Conservation (phyloP, 2,113 vertebrate species). For the Hippoglossus stenolepis region DNA sequence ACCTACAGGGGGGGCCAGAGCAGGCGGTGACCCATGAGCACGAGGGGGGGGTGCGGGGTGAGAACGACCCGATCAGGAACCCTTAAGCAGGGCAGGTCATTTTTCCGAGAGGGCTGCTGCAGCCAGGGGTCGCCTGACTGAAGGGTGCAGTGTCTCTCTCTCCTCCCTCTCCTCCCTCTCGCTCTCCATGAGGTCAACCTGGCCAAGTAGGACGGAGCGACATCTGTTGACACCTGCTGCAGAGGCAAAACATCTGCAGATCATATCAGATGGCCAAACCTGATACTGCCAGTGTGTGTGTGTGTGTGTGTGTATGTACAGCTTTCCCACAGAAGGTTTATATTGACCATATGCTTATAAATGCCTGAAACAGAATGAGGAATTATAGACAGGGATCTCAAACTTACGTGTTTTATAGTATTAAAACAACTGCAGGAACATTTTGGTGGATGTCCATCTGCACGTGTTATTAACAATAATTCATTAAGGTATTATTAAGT, state of each 20-base stretch:
- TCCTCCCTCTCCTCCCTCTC: conserved; percentile 1
- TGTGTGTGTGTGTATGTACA: neutral
- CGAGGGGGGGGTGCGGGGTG: conserved; percentile 6
- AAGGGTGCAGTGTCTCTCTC: neutral
- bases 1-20: neutral
- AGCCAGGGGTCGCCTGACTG: conserved; percentile 2
- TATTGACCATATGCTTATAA: neutral
- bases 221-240: conserved; percentile 68
- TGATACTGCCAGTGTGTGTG: conserved; percentile 13
- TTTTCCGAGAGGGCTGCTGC: conserved; percentile 19
- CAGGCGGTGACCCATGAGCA: neutral
- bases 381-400: too few species aligned
- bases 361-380: too few species aligned
- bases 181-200: conserved; percentile 32
- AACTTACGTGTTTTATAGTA: too few species aligned
- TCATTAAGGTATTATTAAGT: too few species aligned
- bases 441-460: too few species aligned
- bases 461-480: neutral
- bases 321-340: neutral
- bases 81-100: conserved; percentile 12
- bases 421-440: too few species aligned
- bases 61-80: conserved; percentile 14
- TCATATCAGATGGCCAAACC: conserved; percentile 50
- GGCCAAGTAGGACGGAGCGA: conserved; percentile 16
- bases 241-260: conserved; percentile 67